These are phyloP conservation scores for Aricia artaxerxes DNA, from an alignment of 2,888 invertebrate genomes.

Conservation along the genomic window DNA sequence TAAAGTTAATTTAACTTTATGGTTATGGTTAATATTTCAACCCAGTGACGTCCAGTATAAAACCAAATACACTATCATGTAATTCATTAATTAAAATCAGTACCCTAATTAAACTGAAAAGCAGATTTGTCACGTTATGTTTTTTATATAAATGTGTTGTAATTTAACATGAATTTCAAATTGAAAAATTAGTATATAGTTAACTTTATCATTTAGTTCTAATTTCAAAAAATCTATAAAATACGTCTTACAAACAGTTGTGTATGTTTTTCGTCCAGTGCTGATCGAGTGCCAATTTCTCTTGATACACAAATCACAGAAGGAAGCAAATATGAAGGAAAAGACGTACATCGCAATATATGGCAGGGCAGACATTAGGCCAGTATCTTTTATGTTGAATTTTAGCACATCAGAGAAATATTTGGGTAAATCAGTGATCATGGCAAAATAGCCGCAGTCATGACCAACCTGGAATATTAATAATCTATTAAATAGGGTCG, in stretches of 20 bases:
- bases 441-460: conserved; percentile 85
- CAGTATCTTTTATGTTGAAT: conserved; percentile 83
- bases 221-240: not conserved
- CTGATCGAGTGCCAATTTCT: conserved; percentile 80
- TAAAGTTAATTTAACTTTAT: too few relatives aligned
- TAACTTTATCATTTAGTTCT: too few relatives aligned
- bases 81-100: too few relatives aligned
- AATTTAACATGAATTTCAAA: too few relatives aligned
- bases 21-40: too few relatives aligned
- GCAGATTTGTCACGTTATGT: too few relatives aligned
- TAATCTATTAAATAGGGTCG: not conserved
- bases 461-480: conserved; percentile 76
- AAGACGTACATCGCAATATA: conserved; percentile 83
- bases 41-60: too few relatives aligned
- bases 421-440: conserved; percentile 85
- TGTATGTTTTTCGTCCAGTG: conserved; percentile 83
- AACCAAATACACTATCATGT: too few relatives aligned
- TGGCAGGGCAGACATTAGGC: conserved; percentile 82
- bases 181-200: too few relatives aligned
- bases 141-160: too few relatives aligned
- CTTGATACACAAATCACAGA: conserved; percentile 84
- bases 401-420: conserved; percentile 84
- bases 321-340: conserved; percentile 81
- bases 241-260: conserved; percentile 80
- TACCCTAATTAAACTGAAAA: too few relatives aligned